Base-by-base conservation (phyloP, 2,888 invertebrate species). In the Penaeus monodon region DNA sequence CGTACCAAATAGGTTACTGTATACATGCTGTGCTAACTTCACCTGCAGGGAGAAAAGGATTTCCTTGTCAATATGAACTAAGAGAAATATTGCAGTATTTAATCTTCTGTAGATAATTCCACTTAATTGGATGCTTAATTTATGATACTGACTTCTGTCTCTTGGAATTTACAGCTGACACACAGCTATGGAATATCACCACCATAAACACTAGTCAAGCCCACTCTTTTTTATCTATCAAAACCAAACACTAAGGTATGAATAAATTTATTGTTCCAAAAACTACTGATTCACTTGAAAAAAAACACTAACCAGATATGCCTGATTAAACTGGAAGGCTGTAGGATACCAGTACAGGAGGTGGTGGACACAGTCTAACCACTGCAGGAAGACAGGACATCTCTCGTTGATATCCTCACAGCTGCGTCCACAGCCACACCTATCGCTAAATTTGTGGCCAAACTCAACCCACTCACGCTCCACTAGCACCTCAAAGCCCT, bases 381-480 rank as follows among this genome's bases (percentile, higher is more conserved):
- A 99, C 93, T 99, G 99, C 89, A 99, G 94, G 94, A 99, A 99
- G 91, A 99, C 97, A 8, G 99, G 99, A 92, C 98, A 98, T 74
- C 98, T 94, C 93, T 99, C 99, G 93, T 98, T 98, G n/a, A 95
- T 94, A 92, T 98, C 98, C 90, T 97, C 97, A 7, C 95, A 94
- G 24, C 96, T 96, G 73, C 96, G 95, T 0, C 96, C 96, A 22
- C 91, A 92, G 29, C 94, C 94, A 92, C 98, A 98, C 81, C 99
- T 95, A 93, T 99, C 99, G 12, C 97, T 97, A 93, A 99, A 99
- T 93, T 99, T 99, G 93, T 99, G 99, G 0, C 99, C 99, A 93
- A 97, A 99, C 92, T 97, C 97, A 68, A 99, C 93, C 99, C 99
- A 99, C 92, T 99, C 99, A 88, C 98, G 95, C 93, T 99, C 97